Conservation (phyloP, 2,888 invertebrate genomes). For the Cremastinae sp. region DNA sequence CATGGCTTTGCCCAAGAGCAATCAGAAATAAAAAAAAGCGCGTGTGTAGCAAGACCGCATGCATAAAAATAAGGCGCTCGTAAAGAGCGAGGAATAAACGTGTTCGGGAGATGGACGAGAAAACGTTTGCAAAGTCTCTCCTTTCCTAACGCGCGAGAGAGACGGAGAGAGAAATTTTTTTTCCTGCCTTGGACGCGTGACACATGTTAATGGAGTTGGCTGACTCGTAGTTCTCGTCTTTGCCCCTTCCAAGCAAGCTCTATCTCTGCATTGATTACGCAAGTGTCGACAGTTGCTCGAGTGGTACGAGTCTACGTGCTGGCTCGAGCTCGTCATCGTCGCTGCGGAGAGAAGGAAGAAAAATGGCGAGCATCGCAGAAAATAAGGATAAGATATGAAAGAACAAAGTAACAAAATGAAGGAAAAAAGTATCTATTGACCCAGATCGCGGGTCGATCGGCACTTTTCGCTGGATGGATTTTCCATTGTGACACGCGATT, state of each 20-base stretch:
- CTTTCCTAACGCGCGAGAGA: slow-evolving; percentile 36
- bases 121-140: slow-evolving; percentile 29
- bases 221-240: slow-evolving; percentile 28
- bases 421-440: slow-evolving; percentile 69
- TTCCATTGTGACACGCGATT: slow-evolving; percentile 54
- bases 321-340: slow-evolving; percentile 24
- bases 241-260: neutral
- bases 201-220: slow-evolving; percentile 58
- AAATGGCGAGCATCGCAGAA: slow-evolving; percentile 20
- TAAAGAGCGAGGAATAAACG: neutral
- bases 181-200: slow-evolving; percentile 52
- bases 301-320: slow-evolving; percentile 39
- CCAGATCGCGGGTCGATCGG: slow-evolving; percentile 70
- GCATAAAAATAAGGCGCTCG: neutral
- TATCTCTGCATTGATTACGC: slow-evolving; percentile 47
- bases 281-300: slow-evolving; percentile 55
- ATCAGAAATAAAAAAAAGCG: neutral
- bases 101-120: slow-evolving; percentile 12
- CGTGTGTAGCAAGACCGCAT: neutral
- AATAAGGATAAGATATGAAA: neutral
- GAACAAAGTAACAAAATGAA: slow-evolving; percentile 19
- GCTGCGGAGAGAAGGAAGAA: slow-evolving; percentile 24
- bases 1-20: neutral
- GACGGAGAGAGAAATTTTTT: slow-evolving; percentile 26
- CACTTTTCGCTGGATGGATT: slow-evolving; percentile 43